Base-by-base conservation (phyloP, 64 coral and sea anemone genomes). In the Pocillopora damicornis region DNA sequence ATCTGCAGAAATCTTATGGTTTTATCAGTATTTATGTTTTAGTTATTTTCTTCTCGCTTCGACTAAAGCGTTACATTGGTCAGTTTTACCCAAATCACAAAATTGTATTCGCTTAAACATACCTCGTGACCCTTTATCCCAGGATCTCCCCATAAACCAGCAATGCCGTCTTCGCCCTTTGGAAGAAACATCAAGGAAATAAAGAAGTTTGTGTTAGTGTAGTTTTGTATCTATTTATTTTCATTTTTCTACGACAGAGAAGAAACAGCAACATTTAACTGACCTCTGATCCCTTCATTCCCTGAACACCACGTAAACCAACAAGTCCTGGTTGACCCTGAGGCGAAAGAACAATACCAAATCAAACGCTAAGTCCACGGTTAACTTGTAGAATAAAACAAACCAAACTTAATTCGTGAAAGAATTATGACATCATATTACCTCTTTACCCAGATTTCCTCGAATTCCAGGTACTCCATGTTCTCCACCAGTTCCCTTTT, bases 51-150 rank as follows among this genome's bases (percentile, higher is more conserved):
- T 51, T 51, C 42, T 51, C 7, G 42, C 42, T 7, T 51, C 7
- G 7, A 51, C 42, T 51, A 51, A 2, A 51, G 42, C 42, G 7
- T 51, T 51, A 51, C 42, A 51, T 4, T 51, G 42, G 42, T 51
- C 42, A 51, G 7, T 51, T 51, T 51, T 51, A 4, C 3, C 42
- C 42, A 51, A 51, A 4, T 51, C 42, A 51, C 42, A 51, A 51
- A 51, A 51, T 51, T 51, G 42, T 51, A 71, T 23, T 23, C 4
- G 20, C 67, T 9, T 37, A 14, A 75, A 25, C 60, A 91, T 80
- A 92, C 90, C 90, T 92, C 76, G 9, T 4, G 26, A 42, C 90
- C 90, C 36, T 77, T 78, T 68, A 76, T 72, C 74, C 90, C 90
- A 79, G 22, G 45, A 37, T 87, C 85, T 42, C 90, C 90, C 68